These are phyloP conservation scores for Arctia plantaginis DNA, from an alignment of 2,888 invertebrate genomes.

Conservation along the genomic window DNA sequence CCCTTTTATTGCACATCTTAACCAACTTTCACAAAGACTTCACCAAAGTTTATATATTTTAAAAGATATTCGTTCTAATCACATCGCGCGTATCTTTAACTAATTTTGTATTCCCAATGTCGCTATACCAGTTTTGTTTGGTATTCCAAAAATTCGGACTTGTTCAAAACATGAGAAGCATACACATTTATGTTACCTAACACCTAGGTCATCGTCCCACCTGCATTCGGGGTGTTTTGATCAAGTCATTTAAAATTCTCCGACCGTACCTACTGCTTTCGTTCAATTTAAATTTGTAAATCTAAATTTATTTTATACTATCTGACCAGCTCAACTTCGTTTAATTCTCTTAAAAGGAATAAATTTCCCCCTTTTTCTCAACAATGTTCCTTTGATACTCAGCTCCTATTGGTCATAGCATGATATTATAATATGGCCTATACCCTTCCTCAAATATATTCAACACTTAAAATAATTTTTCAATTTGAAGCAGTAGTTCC, in stretches of 20 bases:
- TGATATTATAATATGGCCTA: no score
- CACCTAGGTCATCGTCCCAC: constrained; percentile 56
- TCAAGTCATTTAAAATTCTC: constrained; percentile 39
- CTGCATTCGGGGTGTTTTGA: constrained; percentile 50
- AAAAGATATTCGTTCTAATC: not conserved
- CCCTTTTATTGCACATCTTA: not conserved
- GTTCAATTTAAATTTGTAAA: no score
- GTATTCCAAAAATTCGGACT: constrained; percentile 59
- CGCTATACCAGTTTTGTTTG: constrained; percentile 46
- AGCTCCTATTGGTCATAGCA: no score
- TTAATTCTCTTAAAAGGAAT: no score
- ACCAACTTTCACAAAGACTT: not conserved
- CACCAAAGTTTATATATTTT: not conserved
- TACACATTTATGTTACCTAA: constrained; percentile 56
- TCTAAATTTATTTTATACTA: not conserved
- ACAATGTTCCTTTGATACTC: no score
- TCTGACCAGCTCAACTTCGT: no score
- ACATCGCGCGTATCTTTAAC: not conserved
- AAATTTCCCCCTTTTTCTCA: no score
- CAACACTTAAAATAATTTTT: no score
- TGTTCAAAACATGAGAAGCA: constrained; percentile 45
- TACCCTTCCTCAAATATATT: no score
- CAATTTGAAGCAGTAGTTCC: no score
- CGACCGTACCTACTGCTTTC: constrained; percentile 25
- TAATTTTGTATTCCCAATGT: constrained; percentile 33